Evolutionary conservation across 1,140 invertebrate genomes (phyloP).

Genomic region (Zaprionus lachaisei): DNA sequence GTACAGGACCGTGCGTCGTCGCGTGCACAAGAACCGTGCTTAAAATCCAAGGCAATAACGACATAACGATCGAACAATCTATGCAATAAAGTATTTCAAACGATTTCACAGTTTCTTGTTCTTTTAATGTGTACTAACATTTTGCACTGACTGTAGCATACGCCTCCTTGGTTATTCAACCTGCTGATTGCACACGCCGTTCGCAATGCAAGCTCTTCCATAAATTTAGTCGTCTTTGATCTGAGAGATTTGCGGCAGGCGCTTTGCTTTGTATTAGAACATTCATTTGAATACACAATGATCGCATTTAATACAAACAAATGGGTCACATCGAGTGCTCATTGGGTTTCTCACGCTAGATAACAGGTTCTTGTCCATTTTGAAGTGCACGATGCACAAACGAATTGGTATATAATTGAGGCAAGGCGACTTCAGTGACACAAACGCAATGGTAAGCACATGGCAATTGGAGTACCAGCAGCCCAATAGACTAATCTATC

Average conservation of each 20-base stretch:
- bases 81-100: conserved; percentile 24
- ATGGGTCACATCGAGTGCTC: conserved; percentile 58
- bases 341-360: conserved; percentile 67
- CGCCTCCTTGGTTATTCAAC: conserved; percentile 9
- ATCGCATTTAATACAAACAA: conserved; percentile 54
- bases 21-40: conserved; percentile 66
- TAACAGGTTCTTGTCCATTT: conserved; percentile 56
- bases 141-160: neutral
- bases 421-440: conserved; percentile 3
- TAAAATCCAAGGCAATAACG: conserved; percentile 26
- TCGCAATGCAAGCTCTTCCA: conserved; percentile 23
- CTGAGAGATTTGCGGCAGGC: conserved; percentile 50
- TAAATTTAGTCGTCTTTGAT: conserved; percentile 64
- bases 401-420: conserved; percentile 44
- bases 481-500: neutral
- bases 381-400: conserved; percentile 11
- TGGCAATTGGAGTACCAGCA: conserved; percentile 15
- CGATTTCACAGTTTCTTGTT: neutral
- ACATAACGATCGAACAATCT: neutral
- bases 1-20: conserved; percentile 71
- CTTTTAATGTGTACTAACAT: neutral
- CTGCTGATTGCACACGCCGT: neutral
- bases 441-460: conserved; percentile 41
- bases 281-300: conserved; percentile 58
- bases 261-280: conserved; percentile 48